Percentiles rank a stretch among this genome's conserved stretches.
phyloP scores from a whole-genome alignment of 2,797 vertebrate genomes.

The Cebuella pygmaea region DNA sequence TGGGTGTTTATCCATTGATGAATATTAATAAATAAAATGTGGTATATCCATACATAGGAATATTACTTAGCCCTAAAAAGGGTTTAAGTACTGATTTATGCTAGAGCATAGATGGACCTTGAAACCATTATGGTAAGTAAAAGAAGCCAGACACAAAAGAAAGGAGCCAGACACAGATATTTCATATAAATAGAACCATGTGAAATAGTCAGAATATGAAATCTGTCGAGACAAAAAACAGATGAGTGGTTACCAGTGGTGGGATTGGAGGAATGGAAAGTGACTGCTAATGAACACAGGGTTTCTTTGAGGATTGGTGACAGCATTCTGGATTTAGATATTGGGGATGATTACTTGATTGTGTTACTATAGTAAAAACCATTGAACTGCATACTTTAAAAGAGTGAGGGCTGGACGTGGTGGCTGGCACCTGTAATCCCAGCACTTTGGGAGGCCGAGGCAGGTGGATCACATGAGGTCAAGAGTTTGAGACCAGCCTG shows the following conservation, averaged over 20 bases:
- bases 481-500: background rate
- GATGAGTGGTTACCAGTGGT: background rate
- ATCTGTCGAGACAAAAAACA: background rate
- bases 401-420: fast-evolving
- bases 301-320: background rate
- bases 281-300: background rate
- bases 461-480: background rate
- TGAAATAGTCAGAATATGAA: background rate
- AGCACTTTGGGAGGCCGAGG: background rate
- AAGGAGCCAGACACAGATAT: background rate
- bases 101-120: background rate
- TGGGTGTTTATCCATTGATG: background rate
- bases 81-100: background rate
- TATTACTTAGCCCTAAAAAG: background rate
- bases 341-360: background rate
- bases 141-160: background rate
- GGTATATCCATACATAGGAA: background rate
- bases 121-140: background rate
- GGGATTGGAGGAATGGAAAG: background rate
- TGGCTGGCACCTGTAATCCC: background rate
- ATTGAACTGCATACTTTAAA: background rate
- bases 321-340: background rate
- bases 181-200: background rate
- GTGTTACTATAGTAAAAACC: background rate
- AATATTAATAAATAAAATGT: background rate